Evolutionary conservation across 2,888 invertebrate genomes (phyloP), one percentile per base, ranked within the genome.

Genomic region (Melinopterus prodromus): DNA sequence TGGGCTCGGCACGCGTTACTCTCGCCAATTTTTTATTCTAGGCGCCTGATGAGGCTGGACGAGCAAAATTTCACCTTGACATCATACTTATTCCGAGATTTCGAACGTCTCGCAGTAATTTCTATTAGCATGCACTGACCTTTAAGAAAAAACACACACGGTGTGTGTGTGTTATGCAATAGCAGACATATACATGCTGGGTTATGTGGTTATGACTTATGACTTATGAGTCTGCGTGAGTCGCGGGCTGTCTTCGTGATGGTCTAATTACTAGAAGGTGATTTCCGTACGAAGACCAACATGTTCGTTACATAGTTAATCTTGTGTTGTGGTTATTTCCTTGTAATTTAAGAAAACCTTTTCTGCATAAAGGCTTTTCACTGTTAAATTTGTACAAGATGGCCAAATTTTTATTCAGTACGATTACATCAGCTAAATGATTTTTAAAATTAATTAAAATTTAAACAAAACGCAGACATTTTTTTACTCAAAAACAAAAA

Each of bases 111-210:
- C 26, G 53, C 15, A n/a, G 38, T 14, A 35, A 78, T 16, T 70
- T 74, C 38, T 36, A 78, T 72, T 78, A 75, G 75, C 78, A 71
- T 78, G 75, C 5, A 26, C 69, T 75, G 74, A 78, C 78, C 70
- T 71, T 78, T 71, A n/a, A 16, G 53, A 12, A 12, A 53, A 53
- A 7, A 53, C 53, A 26, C 26, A 26, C 53, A 53, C 9, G 12
- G 12, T 7, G 37, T n/a, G 16, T 14, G 2, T 15, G 15, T 26
- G 78, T 70, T 77, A 77, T 77, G 70, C 38, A 77, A 37, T 7
- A 71, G n/a, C 36, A n/a, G 74, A 14, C 36, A n/a, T 74, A 6
- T n/a, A 15, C n/a, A n/a, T n/a, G 71, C n/a, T 26, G 1, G 35
- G 7, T n/a, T 36, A 26, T 37, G 37, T 9, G 74, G 37, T 16